Evolutionary conservation across 2,797 vertebrate species (phyloP).

Genomic region (Serranus cabrilla): DNA sequence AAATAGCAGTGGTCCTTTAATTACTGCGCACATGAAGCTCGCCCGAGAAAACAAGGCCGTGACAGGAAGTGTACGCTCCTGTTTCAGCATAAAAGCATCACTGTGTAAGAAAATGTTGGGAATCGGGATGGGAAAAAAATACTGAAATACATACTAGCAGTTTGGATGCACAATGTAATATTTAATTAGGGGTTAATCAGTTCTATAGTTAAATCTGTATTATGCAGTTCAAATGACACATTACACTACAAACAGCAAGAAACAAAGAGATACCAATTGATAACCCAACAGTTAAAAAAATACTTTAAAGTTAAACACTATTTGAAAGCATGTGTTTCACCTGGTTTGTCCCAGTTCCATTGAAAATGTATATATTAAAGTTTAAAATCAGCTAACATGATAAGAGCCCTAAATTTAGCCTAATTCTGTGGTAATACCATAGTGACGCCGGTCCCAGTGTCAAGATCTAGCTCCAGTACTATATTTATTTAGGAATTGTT

Average conservation of each 20-base stretch:
- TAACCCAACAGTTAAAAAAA: neutral
- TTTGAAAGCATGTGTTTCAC: neutral
- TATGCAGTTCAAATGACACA: neutral
- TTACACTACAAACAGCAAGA: neutral
- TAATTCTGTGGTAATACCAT: neutral
- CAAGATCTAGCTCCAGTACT: neutral
- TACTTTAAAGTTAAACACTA: neutral
- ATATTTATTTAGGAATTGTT: neutral
- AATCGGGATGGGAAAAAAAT: neutral
- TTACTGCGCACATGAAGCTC: conserved; percentile 73
- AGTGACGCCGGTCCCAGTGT: neutral
- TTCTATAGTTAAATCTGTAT: neutral
- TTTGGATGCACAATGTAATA: neutral
- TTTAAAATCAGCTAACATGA: neutral
- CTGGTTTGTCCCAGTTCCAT: neutral
- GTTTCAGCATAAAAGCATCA: conserved; percentile 57
- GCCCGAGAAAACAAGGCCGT: neutral
- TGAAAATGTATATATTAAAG: neutral
- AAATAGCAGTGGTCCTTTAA: conserved; percentile 85
- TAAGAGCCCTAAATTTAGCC: neutral
- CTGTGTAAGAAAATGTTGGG: too few relatives aligned
- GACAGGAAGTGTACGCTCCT: conserved; percentile 32
- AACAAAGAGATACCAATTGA: neutral
- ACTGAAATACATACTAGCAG: neutral
- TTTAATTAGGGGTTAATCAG: neutral